Evolutionary conservation across 2,888 invertebrate species (phyloP).

Genomic region (Rhopalosiphum nymphaeae): DNA sequence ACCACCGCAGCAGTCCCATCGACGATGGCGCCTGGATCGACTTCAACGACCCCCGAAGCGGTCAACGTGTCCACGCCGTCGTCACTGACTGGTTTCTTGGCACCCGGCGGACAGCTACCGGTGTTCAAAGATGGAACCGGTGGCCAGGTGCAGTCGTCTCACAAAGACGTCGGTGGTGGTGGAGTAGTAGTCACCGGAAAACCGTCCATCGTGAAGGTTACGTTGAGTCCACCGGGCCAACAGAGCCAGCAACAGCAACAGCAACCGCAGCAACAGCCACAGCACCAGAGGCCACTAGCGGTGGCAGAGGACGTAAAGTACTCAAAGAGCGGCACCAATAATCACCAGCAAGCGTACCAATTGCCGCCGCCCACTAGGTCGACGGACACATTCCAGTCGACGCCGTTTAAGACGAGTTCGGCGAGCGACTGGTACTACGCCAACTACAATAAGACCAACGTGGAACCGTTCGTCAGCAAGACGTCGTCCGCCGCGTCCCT

Average conservation of each 20-base stretch:
- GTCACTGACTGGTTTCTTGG: conserved; percentile 76
- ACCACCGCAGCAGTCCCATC: background rate
- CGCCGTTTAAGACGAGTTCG: conserved; percentile 57
- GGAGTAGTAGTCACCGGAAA: conserved; percentile 70
- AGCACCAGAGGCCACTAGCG: background rate
- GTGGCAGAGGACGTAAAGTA: background rate
- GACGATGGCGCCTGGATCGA: background rate
- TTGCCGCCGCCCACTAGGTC: conserved; percentile 37
- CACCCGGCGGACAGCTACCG: conserved; percentile 75
- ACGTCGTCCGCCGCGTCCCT: conserved; percentile 2
- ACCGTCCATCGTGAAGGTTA: conserved; percentile 70
- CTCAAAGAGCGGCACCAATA: background rate
- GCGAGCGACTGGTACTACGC: conserved; percentile 82
- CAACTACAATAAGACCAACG: conserved; percentile 80
- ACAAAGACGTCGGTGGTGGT: conserved; percentile 65
- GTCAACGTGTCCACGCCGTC: conserved; percentile 68
- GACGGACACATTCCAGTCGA: conserved; percentile 45
- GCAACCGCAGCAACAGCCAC: conserved; percentile 66
- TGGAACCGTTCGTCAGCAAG: conserved; percentile 72
- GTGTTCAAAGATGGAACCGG: conserved; percentile 61
- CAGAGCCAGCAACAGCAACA: conserved; percentile 66
- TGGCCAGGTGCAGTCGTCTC: background rate
- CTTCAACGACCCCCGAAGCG: background rate
- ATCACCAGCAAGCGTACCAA: conserved; percentile 41
- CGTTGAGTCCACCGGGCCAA: conserved; percentile 69